Conservation (phyloP, 2,797 vertebrate genomes). For the Hypotaenidia okinawae region DNA sequence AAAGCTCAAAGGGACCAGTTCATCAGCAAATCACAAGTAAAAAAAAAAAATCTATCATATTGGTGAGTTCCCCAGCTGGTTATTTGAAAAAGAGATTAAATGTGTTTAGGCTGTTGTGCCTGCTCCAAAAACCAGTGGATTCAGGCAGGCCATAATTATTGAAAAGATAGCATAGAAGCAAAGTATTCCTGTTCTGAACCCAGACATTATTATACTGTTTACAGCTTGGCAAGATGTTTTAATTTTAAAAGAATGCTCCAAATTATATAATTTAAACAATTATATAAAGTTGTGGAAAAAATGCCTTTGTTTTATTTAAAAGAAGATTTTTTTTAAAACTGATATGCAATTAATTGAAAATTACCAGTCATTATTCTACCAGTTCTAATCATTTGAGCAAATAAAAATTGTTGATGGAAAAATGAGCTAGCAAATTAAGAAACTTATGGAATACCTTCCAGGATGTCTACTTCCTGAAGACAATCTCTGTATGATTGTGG, state of each 20-base stretch:
- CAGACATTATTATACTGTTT: not conserved
- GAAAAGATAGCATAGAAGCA: not conserved
- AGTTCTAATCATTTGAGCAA: not conserved
- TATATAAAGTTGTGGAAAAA: not conserved
- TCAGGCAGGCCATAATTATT: not conserved
- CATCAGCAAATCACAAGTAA: not conserved
- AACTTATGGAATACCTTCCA: not conserved
- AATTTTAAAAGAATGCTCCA: not conserved
- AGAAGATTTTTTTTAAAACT: not conserved
- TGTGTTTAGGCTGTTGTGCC: not conserved
- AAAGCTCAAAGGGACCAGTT: not conserved
- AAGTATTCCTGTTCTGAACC: not conserved
- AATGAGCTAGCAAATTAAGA: not conserved
- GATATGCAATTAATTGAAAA: not conserved
- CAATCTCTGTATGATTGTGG: not conserved
- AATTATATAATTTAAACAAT: not conserved
- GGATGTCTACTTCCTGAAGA: not conserved
- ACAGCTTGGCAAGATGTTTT: not conserved
- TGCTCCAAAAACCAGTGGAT: not conserved
- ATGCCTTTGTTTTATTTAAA: not conserved
- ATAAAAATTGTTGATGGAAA: not conserved
- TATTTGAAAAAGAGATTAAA: not conserved
- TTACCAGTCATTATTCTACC: not conserved
- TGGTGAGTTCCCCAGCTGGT: fast-evolving
- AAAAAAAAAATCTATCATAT: not conserved